Evolutionary conservation across 2,888 invertebrate genomes (phyloP).

Genomic region (Limnephilus rhombicus): DNA sequence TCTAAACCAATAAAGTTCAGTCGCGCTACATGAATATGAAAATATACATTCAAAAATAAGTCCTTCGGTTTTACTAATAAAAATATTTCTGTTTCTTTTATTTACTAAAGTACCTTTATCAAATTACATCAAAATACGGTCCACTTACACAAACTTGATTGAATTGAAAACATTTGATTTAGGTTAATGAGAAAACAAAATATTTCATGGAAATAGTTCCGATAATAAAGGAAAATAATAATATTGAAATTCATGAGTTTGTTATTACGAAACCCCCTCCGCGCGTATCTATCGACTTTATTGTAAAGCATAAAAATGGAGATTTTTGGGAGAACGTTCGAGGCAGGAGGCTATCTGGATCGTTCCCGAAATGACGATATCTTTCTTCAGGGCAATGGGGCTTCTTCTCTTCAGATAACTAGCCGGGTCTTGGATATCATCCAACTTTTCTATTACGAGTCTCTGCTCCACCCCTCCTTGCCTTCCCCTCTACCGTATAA

Average conservation of each 20-base stretch:
- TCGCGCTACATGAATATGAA: neutral
- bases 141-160: neutral
- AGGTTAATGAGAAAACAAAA: neutral
- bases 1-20: too few species aligned
- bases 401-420: slow-evolving; percentile 36
- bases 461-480: neutral
- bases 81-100: neutral
- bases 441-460: slow-evolving; percentile 43
- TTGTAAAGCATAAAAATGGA: slow-evolving; percentile 31
- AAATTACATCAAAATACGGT: neutral
- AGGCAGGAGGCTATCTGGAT: slow-evolving; percentile 22
- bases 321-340: neutral
- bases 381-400: slow-evolving; percentile 30
- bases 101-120: neutral
- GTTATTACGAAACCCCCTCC: slow-evolving; percentile 10
- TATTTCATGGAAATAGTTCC: neutral
- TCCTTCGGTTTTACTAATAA: neutral
- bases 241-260: neutral
- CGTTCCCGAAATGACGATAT: slow-evolving; percentile 13
- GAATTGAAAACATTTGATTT: neutral
- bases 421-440: slow-evolving; percentile 17
- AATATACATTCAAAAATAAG: neutral
- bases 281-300: slow-evolving; percentile 19
- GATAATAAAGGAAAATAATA: neutral
- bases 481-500: neutral